These are phyloP conservation scores for Coracopsis vasa DNA, from an alignment of 2,113 vertebrate genomes.

Conservation along the genomic window DNA sequence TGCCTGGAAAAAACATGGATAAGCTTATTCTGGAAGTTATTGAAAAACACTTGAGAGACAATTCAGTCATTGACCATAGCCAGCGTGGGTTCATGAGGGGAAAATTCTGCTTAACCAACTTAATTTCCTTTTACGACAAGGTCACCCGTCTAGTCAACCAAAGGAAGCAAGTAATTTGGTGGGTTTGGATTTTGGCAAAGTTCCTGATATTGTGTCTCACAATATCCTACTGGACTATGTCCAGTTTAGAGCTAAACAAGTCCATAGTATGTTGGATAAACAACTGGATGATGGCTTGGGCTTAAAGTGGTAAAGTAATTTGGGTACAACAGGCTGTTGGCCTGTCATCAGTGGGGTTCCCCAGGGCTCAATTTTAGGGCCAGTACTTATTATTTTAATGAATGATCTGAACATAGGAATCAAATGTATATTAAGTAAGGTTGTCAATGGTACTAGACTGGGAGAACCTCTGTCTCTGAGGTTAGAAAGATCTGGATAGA, in stretches of 20 bases:
- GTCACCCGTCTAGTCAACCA: not conserved
- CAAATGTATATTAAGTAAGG: not conserved
- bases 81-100: not conserved
- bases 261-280: not conserved
- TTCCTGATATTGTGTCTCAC: not conserved
- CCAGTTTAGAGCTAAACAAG: not conserved
- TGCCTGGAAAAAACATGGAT: rapidly evolving
- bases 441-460: not conserved
- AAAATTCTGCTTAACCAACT: not conserved
- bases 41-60: not conserved
- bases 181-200: not conserved
- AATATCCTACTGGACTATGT: not conserved
- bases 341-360: not conserved
- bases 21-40: not conserved
- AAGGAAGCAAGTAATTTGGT: not conserved
- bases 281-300: not conserved
- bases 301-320: not conserved
- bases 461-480: not conserved
- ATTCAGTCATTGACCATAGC: not conserved
- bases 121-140: not conserved
- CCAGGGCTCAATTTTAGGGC: not conserved
- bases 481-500: not conserved
- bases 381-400: not conserved
- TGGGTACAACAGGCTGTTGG: not conserved
- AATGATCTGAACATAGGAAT: not conserved